Conservation (phyloP, 2,888 invertebrate species). For the Petrophora chlorosata region DNA sequence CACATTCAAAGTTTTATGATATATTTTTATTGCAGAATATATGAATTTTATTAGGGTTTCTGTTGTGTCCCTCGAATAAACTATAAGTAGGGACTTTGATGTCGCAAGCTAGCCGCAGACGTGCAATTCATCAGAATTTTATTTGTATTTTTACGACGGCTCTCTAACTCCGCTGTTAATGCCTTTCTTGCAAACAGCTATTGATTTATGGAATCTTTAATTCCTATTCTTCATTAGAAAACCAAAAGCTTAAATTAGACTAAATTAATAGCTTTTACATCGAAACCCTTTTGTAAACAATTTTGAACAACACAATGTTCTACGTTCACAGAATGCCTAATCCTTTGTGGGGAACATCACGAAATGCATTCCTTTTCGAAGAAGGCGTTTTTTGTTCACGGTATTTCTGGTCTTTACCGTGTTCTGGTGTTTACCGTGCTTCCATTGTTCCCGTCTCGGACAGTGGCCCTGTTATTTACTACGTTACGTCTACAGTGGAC, state of each 20-base stretch:
- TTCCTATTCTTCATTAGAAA: too few relatives aligned
- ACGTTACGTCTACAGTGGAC: conserved; percentile 48
- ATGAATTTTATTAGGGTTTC: conserved; percentile 42
- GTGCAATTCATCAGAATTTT: conserved; percentile 57
- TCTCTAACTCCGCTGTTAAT: conserved; percentile 36
- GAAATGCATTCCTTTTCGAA: conserved; percentile 62
- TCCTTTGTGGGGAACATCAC: conserved; percentile 62
- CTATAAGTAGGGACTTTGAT: conserved; percentile 41
- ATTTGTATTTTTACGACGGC: conserved; percentile 52
- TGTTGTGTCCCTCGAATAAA: conserved; percentile 34
- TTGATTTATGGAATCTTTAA: neutral
- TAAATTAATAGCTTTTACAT: conserved; percentile 16
- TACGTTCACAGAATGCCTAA: conserved; percentile 54
- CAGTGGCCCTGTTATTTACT: conserved; percentile 58
- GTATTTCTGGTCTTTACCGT: conserved; percentile 60
- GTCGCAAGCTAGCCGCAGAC: conserved; percentile 41
- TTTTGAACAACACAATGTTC: conserved; percentile 54
- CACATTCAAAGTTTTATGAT: conserved; percentile 37
- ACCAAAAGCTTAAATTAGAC: conserved; percentile 22
- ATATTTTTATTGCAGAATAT: conserved; percentile 49
- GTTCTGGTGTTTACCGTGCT: conserved; percentile 55
- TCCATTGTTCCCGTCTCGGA: conserved; percentile 58
- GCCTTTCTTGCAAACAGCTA: conserved; percentile 15
- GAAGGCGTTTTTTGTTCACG: conserved; percentile 54
- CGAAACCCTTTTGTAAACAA: conserved; percentile 40